Evolutionary conservation across 2,113 vertebrate genomes (phyloP).

Genomic region (Proterorhinus semilunaris): DNA sequence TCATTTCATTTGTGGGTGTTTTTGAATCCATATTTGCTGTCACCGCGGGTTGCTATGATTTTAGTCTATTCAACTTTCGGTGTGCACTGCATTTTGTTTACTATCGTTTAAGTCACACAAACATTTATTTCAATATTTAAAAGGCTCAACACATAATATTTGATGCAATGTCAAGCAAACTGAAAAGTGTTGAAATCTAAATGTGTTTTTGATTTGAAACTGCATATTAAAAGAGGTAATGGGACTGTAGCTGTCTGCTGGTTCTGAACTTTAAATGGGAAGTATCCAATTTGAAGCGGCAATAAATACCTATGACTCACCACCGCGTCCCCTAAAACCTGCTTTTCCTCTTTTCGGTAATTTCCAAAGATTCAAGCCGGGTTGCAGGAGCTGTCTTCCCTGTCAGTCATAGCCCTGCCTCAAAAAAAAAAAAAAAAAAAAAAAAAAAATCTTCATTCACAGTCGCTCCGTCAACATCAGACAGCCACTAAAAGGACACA

Average conservation of each 20-base stretch:
- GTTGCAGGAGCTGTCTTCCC: slow-evolving; percentile 21
- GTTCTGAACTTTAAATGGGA: background rate
- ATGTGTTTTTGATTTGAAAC: background rate
- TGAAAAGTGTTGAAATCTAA: background rate
- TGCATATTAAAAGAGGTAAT: background rate
- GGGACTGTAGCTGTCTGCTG: background rate
- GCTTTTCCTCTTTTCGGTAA: slow-evolving; percentile 1
- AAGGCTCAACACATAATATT: too few species aligned
- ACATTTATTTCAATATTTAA: too few species aligned
- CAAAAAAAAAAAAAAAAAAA: background rate
- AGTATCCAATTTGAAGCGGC: slow-evolving; percentile 27
- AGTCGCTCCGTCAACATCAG: background rate
- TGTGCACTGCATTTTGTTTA: too few species aligned
- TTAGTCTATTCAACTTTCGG: too few species aligned
- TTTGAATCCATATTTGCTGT: background rate
- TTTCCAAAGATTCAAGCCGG: slow-evolving; percentile 31
- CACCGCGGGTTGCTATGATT: background rate
- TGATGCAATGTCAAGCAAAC: background rate
- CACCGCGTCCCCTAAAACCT: slow-evolving; percentile 3
- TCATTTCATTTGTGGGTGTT: slow-evolving; percentile 3
- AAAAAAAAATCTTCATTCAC: slow-evolving; percentile 12
- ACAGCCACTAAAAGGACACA: slow-evolving; percentile 1
- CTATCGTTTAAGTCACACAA: too few species aligned
- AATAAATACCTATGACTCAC: slow-evolving; percentile 13
- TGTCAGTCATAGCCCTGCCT: background rate